These are phyloP conservation scores for Pristis pectinata DNA, from an alignment of 2,797 vertebrate genomes.

Conservation along the genomic window DNA sequence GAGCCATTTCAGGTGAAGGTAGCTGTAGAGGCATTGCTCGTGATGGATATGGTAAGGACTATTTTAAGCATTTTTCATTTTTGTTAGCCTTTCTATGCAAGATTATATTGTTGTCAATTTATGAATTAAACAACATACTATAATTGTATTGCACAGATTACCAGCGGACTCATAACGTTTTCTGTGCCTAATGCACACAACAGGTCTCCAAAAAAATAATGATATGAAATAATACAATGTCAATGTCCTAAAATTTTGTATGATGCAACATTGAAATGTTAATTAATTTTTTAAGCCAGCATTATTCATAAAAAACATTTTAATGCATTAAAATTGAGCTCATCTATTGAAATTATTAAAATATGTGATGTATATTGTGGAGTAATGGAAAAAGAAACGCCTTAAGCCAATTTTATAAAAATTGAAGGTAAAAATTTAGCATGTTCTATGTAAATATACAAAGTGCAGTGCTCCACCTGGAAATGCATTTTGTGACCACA, in stretches of 20 bases:
- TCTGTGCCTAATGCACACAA: not conserved
- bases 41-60: constrained; percentile 88
- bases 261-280: not conserved
- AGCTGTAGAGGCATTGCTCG: constrained; percentile 82
- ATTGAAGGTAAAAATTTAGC: not conserved
- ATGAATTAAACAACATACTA: not conserved
- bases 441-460: not conserved
- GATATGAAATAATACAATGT: not conserved
- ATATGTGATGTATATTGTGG: not conserved
- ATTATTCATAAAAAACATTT: not conserved
- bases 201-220: not conserved
- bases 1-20: constrained; percentile 87
- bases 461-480: not conserved
- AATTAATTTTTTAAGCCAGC: not conserved
- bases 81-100: constrained; percentile 10
- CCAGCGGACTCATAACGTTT: not conserved
- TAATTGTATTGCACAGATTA: not conserved
- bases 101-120: not conserved
- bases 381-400: not conserved
- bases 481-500: not conserved
- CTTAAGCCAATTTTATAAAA: not conserved
- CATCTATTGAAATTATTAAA: not conserved
- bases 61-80: constrained; percentile 25
- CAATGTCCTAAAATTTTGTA: not conserved
- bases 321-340: not conserved